Evolutionary conservation across 2,888 invertebrate genomes (phyloP), one percentile per base, ranked within the genome.

Genomic region (Lissocephala sabroskyi): DNA sequence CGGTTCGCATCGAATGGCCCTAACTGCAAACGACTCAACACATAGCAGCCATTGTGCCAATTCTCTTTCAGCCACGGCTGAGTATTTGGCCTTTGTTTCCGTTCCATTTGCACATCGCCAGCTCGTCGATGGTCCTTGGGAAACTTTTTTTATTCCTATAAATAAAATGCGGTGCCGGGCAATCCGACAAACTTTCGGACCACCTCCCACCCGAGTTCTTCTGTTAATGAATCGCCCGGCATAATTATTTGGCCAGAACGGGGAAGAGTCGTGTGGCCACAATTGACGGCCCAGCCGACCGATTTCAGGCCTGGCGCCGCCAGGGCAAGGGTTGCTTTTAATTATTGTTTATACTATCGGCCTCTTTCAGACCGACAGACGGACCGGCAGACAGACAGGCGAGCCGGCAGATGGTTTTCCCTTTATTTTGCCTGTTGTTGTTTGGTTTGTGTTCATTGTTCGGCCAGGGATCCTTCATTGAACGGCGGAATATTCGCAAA

Each of bases 171-270:
- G 14, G 16, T 16, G 7, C 16, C 16, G 3, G 16, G 16, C 35
- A 35, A 35, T 13, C 16, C 14, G 35, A 47, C 58, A 39, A 60
- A 60, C 59, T 62, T 60, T 50, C 13, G 50, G 44, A 52, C 32
- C 40, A 58, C 50, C 53, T 50, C 41, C 41, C 35, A 37, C n/a
- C n/a, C 56, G 52, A 56, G 48, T 63, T 47, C 58, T 53, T 48
- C 56, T 60, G 63, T 66, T 75, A 75, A 75, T 68, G 67, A 75
- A 71, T 66, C 63, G 54, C 59, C 52, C 35, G 49, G 55, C 65
- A 59, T 73, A 70, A 76, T 70, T 65, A 59, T 51, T 62, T 58
- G 64, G 45, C 51, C 58, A 57, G 49, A 37, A 13, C 11, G 30
- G 1, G 2, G 13, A 11, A 13, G 30, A 56, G 52, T 52, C 46